phyloP scores from a whole-genome alignment of 2,113 vertebrate genomes.

The Neomonachus schauinslandi region DNA sequence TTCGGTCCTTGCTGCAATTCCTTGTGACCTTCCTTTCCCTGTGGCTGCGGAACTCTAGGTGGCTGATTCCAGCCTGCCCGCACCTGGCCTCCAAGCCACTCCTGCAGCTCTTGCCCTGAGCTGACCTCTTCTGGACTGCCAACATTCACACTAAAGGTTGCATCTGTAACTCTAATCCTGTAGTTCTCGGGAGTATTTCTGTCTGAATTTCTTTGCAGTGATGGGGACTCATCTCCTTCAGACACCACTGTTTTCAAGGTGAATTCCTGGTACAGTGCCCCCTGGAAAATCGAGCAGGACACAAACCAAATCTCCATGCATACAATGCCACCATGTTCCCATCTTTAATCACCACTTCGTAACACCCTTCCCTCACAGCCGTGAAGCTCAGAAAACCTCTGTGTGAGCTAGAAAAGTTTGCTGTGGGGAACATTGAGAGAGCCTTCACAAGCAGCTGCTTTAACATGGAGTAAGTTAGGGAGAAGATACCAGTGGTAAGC shows the following conservation, averaged over 20 bases:
- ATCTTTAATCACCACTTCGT: neutral
- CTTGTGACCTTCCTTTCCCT: neutral
- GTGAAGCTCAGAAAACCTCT: neutral
- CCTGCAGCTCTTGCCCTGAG: neutral
- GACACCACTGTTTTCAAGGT: slow-evolving; percentile 16
- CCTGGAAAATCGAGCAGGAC: neutral
- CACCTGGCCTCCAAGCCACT: neutral
- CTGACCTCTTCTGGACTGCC: neutral
- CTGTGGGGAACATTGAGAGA: neutral
- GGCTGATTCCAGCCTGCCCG: neutral
- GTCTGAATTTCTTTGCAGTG: neutral
- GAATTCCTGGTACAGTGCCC: neutral
- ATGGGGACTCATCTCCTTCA: neutral
- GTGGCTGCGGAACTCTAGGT: neutral
- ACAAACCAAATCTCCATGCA: neutral
- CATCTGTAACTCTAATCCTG: neutral
- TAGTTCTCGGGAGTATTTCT: slow-evolving; percentile 1
- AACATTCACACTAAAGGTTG: neutral
- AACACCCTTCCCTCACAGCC: neutral
- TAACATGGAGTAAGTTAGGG: neutral
- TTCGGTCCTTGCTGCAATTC: neutral
- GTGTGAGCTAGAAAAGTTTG: neutral
- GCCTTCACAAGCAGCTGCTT: neutral
- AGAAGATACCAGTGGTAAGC: neutral
- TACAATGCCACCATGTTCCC: neutral